Conservation (phyloP, 2,888 invertebrate genomes). For the Micropterix aruncella region DNA sequence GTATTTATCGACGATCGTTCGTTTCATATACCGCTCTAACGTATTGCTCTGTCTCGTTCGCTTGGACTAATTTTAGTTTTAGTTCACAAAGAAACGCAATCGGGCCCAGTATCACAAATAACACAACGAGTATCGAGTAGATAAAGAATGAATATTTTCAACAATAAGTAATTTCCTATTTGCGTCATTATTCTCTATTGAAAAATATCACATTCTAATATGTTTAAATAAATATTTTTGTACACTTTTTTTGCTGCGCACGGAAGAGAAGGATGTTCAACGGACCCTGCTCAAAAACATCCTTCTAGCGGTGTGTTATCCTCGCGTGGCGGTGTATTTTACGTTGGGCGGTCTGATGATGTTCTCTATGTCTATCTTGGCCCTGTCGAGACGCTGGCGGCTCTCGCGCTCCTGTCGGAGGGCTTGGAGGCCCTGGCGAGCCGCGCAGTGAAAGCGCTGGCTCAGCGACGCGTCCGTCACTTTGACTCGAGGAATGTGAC, state of each 20-base stretch:
- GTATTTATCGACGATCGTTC: too few relatives aligned
- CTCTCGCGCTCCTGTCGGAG: slow-evolving; percentile 40
- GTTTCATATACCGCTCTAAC: too few relatives aligned
- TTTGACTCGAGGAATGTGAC: slow-evolving; percentile 54
- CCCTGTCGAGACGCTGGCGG: slow-evolving; percentile 27
- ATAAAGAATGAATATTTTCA: too few relatives aligned
- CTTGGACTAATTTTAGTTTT: too few relatives aligned
- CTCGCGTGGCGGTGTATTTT: slow-evolving; percentile 36
- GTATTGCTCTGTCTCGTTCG: too few relatives aligned
- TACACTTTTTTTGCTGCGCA: slow-evolving; percentile 5
- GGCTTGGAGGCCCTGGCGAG: slow-evolving; percentile 45
- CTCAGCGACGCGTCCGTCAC: slow-evolving; percentile 54
- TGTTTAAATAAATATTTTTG: background rate
- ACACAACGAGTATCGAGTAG: too few relatives aligned
- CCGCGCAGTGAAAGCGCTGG: slow-evolving; percentile 51
- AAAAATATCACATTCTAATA: background rate
- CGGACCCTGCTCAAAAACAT: slow-evolving; percentile 36
- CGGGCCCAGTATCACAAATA: too few relatives aligned
- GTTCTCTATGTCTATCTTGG: slow-evolving; percentile 24
- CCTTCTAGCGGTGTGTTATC: slow-evolving; percentile 41
- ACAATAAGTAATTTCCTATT: background rate
- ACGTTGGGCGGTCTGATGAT: slow-evolving; percentile 29
- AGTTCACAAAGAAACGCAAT: too few relatives aligned
- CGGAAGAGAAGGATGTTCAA: slow-evolving; percentile 36
- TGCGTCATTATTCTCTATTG: slow-evolving; percentile 1